Conservation (phyloP, 2,888 invertebrate genomes). For the Philonicus albiceps region DNA sequence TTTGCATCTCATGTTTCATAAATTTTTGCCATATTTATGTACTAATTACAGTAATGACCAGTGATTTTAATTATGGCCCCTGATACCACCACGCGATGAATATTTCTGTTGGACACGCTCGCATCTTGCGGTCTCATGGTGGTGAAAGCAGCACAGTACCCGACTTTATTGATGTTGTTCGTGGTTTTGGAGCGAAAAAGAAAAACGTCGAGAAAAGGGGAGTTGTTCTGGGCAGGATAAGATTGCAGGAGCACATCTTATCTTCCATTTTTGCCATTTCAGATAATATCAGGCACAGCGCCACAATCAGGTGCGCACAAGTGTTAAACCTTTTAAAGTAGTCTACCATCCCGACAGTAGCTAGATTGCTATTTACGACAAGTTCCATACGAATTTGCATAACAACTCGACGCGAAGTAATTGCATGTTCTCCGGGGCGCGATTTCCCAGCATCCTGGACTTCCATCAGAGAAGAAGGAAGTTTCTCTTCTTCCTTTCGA, state of each 20-base stretch:
- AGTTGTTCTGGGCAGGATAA: not conserved
- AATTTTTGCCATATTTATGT: constrained; percentile 35
- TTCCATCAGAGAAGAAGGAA: not conserved
- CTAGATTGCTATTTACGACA: constrained; percentile 13
- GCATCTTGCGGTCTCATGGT: not conserved
- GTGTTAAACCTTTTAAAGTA: not conserved
- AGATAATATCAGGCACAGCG: not conserved
- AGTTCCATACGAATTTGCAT: constrained; percentile 22
- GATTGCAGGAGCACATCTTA: not conserved
- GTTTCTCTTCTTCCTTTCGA: not conserved
- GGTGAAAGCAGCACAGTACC: constrained; percentile 5
- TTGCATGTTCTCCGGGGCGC: constrained; percentile 13
- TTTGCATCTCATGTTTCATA: constrained; percentile 38
- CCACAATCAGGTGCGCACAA: constrained; percentile 21
- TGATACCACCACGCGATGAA: constrained; percentile 34
- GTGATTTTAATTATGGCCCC: constrained; percentile 30
- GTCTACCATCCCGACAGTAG: not conserved
- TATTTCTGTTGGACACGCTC: not conserved
- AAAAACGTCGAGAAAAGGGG: not conserved
- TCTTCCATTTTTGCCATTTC: not conserved
- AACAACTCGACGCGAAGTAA: constrained; percentile 20
- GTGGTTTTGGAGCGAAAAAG: not conserved
- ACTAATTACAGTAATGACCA: constrained; percentile 35
- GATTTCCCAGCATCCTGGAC: constrained; percentile 16
- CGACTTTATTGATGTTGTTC: not conserved